Evolutionary conservation across 2,888 invertebrate species (phyloP), one percentile per base, ranked within the genome.

Genomic region (Hydrotaea cyrtoneurina): DNA sequence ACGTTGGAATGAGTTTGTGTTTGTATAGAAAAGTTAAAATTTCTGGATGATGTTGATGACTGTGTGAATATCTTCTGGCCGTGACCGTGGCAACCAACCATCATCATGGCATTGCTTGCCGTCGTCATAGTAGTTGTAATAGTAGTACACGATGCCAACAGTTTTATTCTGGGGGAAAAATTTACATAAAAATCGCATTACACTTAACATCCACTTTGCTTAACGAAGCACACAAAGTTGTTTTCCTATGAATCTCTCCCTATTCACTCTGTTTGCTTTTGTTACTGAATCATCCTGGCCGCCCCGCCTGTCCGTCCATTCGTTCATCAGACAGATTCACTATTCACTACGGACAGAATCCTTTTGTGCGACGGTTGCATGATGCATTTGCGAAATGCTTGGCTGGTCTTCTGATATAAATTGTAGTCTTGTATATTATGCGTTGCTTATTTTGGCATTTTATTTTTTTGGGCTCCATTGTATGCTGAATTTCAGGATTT

Each of bases 101-200:
- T 26, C 78, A 78, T 62, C 31, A 59, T 36, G 36, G 39, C 39
- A 39, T 8, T 39, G 39, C 7, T 55, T 46, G 73, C 50, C 46
- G 57, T 53, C 19, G 21, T 39, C 13, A 26, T 73, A 39, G 73
- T 69, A 23, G 43, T 69, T 39, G 69, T 69, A 23, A 46, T 69
- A 46, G 46, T 62, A 19, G 62, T 46, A 46, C 21, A 69, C 23
- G 46, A 46, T 69, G 69, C 69, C 69, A 69, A 69, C 66, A 66
- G 31, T 69, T 69, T 39, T 50, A 69, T 77, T 78, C 78, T 76
- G 8, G 39, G n/a, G 15, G 17, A 79, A 85, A 90, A 90, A 91
- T 92, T 92, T 91, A 92, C 91, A 91, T 91, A 91, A 91, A 91
- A 91, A 91, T 91, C 91, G 91, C 91, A 91, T 91, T 91, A 91